These are phyloP conservation scores for Potorous gilbertii DNA, from an alignment of 2,797 vertebrate species.

Conservation along the genomic window DNA sequence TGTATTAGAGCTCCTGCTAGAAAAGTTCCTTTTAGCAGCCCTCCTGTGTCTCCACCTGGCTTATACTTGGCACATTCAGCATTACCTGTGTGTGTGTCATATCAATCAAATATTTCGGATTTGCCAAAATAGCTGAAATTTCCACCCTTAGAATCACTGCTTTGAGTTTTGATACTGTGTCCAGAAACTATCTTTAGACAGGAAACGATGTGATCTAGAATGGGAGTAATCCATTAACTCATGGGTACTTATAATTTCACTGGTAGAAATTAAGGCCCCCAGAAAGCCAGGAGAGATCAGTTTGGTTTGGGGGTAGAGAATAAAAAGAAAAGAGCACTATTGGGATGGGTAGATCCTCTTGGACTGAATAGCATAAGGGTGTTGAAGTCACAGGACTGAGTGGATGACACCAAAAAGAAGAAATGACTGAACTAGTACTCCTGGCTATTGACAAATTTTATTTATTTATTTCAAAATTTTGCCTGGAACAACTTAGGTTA, in stretches of 20 bases:
- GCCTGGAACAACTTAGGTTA: not conserved
- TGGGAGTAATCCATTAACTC: no score
- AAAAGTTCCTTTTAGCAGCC: no score
- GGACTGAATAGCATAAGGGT: not conserved
- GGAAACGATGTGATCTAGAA: no score
- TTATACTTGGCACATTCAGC: no score
- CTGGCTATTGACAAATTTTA: not conserved
- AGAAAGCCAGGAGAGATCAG: no score
- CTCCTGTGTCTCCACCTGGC: no score
- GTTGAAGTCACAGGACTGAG: not conserved
- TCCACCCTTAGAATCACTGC: not conserved
- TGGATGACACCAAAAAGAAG: not conserved
- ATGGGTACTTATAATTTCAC: no score
- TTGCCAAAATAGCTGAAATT: not conserved
- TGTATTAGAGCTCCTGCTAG: no score
- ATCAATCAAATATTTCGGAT: not conserved
- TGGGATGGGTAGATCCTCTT: not conserved
- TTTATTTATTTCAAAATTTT: not conserved
- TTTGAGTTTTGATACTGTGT: not conserved
- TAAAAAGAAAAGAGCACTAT: not conserved
- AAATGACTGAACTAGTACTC: not conserved
- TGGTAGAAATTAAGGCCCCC: no score
- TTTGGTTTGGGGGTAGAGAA: not conserved
- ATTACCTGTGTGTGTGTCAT: no score
- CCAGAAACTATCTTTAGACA: no score